Percentiles rank a stretch among this genome's conserved stretches.
These are phyloP conservation scores for Euspilapteryx auroguttella DNA, from an alignment of 2,888 invertebrate genomes.

Conservation along the genomic window DNA sequence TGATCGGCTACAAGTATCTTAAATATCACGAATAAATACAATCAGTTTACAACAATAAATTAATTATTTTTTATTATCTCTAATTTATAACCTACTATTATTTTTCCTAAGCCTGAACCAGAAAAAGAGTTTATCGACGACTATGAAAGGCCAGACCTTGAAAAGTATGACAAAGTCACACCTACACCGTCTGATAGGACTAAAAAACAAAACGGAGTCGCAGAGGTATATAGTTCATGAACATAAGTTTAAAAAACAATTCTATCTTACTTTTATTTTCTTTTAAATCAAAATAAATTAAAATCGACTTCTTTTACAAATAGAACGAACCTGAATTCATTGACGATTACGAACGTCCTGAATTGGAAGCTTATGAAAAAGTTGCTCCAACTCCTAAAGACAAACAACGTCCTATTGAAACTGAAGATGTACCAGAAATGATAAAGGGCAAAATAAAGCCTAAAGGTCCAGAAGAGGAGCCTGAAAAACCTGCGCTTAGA, in stretches of 20 bases:
- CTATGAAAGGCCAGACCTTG: slow-evolving; percentile 73
- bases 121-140: slow-evolving; percentile 65
- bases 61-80: not conserved
- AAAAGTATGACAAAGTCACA: slow-evolving; percentile 65
- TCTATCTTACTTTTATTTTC: not conserved
- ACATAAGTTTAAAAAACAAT: not conserved
- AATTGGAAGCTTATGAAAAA: slow-evolving; percentile 12
- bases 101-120: slow-evolving; percentile 32
- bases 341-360: slow-evolving; percentile 10
- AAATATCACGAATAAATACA: too few relatives aligned
- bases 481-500: slow-evolving; percentile 37
- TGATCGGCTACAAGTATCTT: too few relatives aligned
- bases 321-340: slow-evolving; percentile 10
- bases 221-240: not conserved
- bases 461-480: slow-evolving; percentile 42
- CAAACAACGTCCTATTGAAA: slow-evolving; percentile 38
- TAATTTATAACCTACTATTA: not conserved
- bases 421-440: slow-evolving; percentile 47
- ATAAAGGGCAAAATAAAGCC: slow-evolving; percentile 52
- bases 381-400: slow-evolving; percentile 20
- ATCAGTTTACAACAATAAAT: too few relatives aligned
- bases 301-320: not conserved
- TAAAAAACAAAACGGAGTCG: slow-evolving; percentile 3
- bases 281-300: slow-evolving; percentile 11
- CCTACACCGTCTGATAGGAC: slow-evolving; percentile 17